Evolutionary conservation across 2,113 vertebrate genomes (phyloP).

Genomic region (Psittacula cyanocephala): DNA sequence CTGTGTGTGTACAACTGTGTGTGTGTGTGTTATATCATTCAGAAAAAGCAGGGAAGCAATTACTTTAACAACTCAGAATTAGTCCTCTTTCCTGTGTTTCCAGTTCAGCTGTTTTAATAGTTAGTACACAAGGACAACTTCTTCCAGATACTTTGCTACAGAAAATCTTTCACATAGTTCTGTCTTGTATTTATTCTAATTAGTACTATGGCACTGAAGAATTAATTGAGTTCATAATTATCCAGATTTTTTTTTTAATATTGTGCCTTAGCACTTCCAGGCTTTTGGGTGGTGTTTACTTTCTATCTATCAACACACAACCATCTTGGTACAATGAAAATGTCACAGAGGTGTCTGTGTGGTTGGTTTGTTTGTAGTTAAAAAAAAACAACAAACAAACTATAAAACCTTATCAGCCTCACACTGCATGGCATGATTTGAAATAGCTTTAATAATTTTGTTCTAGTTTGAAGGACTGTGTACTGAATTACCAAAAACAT

Average conservation of each 20-base stretch:
- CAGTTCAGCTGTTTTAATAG: not conserved
- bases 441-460: not conserved
- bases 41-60: not conserved
- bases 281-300: not conserved
- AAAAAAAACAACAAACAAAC: not conserved
- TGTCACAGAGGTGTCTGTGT: not conserved
- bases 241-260: not conserved
- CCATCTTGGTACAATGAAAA: not conserved
- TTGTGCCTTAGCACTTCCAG: not conserved
- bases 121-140: not conserved
- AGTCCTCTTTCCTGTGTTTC: not conserved
- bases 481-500: not conserved
- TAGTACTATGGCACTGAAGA: not conserved
- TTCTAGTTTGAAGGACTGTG: not conserved
- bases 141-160: not conserved
- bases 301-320: not conserved
- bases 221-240: not conserved
- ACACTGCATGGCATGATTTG: not conserved
- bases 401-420: not conserved
- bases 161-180: not conserved
- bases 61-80: not conserved
- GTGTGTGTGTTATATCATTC: not conserved
- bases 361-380: not conserved
- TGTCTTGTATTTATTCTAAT: not conserved
- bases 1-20: not conserved